phyloP scores from a whole-genome alignment of 2,888 invertebrate species.

The Archips crataeganus region DNA sequence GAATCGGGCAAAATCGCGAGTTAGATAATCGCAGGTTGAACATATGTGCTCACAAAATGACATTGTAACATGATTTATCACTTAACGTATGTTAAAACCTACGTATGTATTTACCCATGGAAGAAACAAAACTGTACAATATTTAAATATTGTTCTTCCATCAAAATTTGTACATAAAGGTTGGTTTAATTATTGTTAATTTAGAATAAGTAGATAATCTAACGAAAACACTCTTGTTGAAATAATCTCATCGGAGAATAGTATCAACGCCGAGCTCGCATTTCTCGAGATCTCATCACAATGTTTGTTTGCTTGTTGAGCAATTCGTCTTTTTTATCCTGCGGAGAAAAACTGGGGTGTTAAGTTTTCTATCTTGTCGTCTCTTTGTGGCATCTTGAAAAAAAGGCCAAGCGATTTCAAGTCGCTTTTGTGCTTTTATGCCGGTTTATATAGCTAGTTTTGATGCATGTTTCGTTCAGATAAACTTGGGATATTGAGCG shows the following conservation, averaged over 20 bases:
- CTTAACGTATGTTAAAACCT: too few relatives aligned
- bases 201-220: neutral
- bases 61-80: too few relatives aligned
- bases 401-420: neutral
- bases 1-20: neutral
- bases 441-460: neutral
- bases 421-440: conserved; percentile 1
- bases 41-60: too few relatives aligned
- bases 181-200: conserved; percentile 8
- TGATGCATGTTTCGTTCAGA: neutral
- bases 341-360: neutral
- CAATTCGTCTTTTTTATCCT: conserved; percentile 7
- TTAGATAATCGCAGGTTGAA: neutral
- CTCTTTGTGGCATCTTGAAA: conserved; percentile 1
- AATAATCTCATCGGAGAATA: conserved; percentile 15
- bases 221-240: neutral
- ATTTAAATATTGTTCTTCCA: neutral
- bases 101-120: too few relatives aligned
- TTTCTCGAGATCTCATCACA: conserved; percentile 20
- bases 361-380: conserved; percentile 1
- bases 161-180: neutral
- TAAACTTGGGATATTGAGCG: neutral
- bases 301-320: conserved; percentile 8
- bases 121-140: too few relatives aligned
- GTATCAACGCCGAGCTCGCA: conserved; percentile 23